Evolutionary conservation across 2,888 invertebrate genomes (phyloP).

Genomic region (Phengaris alcon): DNA sequence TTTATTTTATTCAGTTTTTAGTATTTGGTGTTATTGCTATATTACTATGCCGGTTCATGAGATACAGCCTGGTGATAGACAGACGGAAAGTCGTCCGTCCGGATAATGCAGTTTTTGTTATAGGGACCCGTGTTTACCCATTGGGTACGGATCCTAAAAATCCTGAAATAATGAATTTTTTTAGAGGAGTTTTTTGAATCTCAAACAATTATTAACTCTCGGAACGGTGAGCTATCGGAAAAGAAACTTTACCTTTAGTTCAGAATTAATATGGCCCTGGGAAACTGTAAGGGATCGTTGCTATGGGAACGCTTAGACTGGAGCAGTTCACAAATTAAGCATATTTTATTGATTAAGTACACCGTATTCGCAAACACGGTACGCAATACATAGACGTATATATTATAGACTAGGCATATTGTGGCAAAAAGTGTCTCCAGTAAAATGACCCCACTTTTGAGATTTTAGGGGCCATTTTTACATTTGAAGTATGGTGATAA

Average conservation of each 20-base stretch:
- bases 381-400: background rate
- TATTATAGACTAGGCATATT: background rate
- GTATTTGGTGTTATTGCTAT: too few relatives aligned
- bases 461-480: too few relatives aligned
- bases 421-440: too few relatives aligned
- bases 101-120: too few relatives aligned
- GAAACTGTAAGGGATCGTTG: conserved; percentile 62
- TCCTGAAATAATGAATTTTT: background rate
- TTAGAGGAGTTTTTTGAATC: background rate
- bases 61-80: too few relatives aligned
- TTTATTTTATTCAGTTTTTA: background rate
- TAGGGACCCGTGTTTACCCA: too few relatives aligned
- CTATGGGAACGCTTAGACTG: conserved; percentile 58
- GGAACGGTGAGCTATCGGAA: background rate
- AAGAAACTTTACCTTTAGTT: conserved; percentile 29
- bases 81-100: too few relatives aligned
- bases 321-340: conserved; percentile 58
- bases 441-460: too few relatives aligned
- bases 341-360: conserved; percentile 61
- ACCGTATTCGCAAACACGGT: conserved; percentile 27
- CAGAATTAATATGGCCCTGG: conserved; percentile 43
- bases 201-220: background rate
- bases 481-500: too few relatives aligned
- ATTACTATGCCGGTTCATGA: too few relatives aligned
- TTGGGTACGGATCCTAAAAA: too few relatives aligned